These are phyloP conservation scores for Heliconius ethilla DNA, from an alignment of 2,888 invertebrate genomes.

Conservation along the genomic window DNA sequence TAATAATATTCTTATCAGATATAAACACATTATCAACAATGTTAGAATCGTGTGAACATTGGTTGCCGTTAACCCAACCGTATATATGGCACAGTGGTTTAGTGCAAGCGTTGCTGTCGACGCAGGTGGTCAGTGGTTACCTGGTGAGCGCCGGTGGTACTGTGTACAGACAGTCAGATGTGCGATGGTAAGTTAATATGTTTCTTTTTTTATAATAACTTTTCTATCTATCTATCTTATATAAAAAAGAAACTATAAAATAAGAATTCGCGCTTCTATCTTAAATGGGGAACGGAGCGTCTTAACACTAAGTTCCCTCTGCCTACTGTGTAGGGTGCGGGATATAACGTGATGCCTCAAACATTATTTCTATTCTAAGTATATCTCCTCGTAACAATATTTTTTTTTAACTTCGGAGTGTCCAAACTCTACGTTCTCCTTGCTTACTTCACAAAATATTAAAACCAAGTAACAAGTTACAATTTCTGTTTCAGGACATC, in stretches of 20 bases:
- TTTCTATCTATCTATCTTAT: too few species aligned
- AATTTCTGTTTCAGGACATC: constrained; percentile 80
- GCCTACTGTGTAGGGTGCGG: too few species aligned
- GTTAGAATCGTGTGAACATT: constrained; percentile 72
- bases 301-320: too few species aligned
- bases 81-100: constrained; percentile 84
- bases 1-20: constrained; percentile 68
- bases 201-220: background rate
- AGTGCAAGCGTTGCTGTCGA: constrained; percentile 84
- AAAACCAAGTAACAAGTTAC: background rate
- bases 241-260: too few species aligned
- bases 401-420: too few species aligned
- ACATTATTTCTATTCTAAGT: too few species aligned
- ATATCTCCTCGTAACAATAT: too few species aligned
- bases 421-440: background rate
- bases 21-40: constrained; percentile 58
- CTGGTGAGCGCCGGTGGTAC: constrained; percentile 84
- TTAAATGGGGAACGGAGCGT: too few species aligned
- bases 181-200: constrained; percentile 80
- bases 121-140: constrained; percentile 84
- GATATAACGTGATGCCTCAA: too few species aligned
- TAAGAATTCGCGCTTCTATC: too few species aligned
- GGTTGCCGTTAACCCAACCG: constrained; percentile 65
- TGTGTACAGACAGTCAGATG: constrained; percentile 84
- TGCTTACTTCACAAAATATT: background rate